Base-by-base conservation (phyloP, 1,140 invertebrate genomes). In the Drosophila arizonae region DNA sequence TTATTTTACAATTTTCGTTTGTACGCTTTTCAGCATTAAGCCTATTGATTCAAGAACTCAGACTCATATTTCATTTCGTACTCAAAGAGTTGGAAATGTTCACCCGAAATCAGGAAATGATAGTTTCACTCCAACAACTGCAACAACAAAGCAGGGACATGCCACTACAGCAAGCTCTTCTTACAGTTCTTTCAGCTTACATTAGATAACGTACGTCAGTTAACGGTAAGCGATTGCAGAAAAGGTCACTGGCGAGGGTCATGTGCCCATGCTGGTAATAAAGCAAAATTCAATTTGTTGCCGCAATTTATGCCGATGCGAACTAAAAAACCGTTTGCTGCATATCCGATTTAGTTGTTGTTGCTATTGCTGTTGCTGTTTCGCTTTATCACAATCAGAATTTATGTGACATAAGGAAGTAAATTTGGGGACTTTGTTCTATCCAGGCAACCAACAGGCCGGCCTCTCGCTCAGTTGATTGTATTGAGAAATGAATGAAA, bases 401-500 rank as follows among this genome's bases (percentile, higher is more conserved):
- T 79, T 77, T 88, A 79, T 88, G 84, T 79, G 82, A 67, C 64
- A 71, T 76, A 76, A 68, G 70, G 17, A 76, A 76, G 60, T 65
- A 17, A 39, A 39, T 45, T 69, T 58, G 21, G 45, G 41, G 15
- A 58, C 30, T 78, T 50, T 64, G 24, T 43, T 51, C 60, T 6
- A 5, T 11, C 36, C 10, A 13, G 36, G 6, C 43, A 11, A 4
- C n/a, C 50, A 17, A 15, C 60, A 3, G 6, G 43, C 10, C 11
- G 13, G 10, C 26, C 21, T 9, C 52, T 39, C 45, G 6, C 48
- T 28, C 41, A 51, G 66, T 79, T 87, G 76, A 82, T 87, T 79
- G 84, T 87, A 87, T 87, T 88, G 84, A 88, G 87, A 88, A 87
- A 87, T 88, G 79, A 80, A 88, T 88, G 84, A 87, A 87, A 87